Evolutionary conservation across 2,888 invertebrate genomes (phyloP), one percentile per base, ranked within the genome.

Genomic region (Phengaris alcon): DNA sequence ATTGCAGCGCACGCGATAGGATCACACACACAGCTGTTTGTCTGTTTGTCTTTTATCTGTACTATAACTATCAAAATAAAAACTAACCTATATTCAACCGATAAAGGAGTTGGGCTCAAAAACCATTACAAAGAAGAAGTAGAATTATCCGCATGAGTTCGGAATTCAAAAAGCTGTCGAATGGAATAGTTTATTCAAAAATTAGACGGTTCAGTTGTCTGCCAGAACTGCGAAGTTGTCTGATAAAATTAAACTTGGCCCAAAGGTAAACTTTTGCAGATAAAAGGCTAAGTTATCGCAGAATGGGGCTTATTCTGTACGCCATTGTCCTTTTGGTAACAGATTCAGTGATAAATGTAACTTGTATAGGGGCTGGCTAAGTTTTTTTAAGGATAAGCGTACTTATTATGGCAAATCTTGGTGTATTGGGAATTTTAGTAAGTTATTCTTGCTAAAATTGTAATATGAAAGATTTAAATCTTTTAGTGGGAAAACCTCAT

Each of bases 181-280:
- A 75, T 46, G 75, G 75, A 70, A 75, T 70, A 69, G 75, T 75
- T 69, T 70, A 75, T 57, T 57, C 75, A 73, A 73, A 75, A 75
- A 68, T 75, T 70, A 75, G 52, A 46, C 51, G 48, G 59, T n/a
- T 51, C 75, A 68, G 64, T 75, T 77, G 75, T 76, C 75, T 75
- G 74, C 68, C 69, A 78, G 74, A 70, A 48, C 69, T 12, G 70
- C 68, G n/a, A 72, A 75, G 70, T 76, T 52, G 3, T 68, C 75
- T 74, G 80, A 79, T 80, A 78, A 78, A 77, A 86, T 86, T 85
- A 82, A 89, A 89, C 83, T 88, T 81, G 77, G 80, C 82, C 85
- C 87, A 89, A 88, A 89, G 89, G 85, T 82, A 81, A 89, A 90
- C 84, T 89, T 88, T 84, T 79, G 82, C 75, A 86, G 89, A 89